Conservation (phyloP, 2,888 invertebrate species). For the Sesia bembeciformis region DNA sequence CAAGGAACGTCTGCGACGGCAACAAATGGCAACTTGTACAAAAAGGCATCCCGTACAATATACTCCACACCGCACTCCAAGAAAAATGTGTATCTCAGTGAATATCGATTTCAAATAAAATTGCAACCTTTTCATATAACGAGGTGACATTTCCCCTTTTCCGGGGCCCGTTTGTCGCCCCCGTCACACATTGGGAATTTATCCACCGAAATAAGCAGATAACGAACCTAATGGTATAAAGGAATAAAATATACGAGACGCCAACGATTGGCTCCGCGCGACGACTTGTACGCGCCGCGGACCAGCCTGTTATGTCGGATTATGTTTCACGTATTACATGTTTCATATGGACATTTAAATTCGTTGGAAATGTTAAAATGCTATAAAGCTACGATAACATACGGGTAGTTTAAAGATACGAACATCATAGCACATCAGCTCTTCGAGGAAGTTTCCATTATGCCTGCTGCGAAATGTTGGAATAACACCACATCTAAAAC, state of each 20-base stretch:
- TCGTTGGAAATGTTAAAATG: no score
- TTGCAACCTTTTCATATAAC: slow-evolving; percentile 74
- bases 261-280: slow-evolving; percentile 35
- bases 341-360: no score
- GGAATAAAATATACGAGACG: slow-evolving; percentile 25
- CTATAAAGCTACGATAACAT: no score
- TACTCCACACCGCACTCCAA: slow-evolving; percentile 23
- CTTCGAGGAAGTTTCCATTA: no score
- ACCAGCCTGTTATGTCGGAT: neutral
- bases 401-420: no score
- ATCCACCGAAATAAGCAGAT: slow-evolving; percentile 71
- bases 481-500: no score
- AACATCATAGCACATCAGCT: no score
- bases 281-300: slow-evolving; percentile 1
- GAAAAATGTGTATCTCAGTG: slow-evolving; percentile 50
- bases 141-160: slow-evolving; percentile 71
- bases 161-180: slow-evolving; percentile 53
- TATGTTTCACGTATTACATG: neutral
- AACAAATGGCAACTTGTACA: slow-evolving; percentile 23
- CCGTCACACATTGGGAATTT: slow-evolving; percentile 61
- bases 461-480: no score
- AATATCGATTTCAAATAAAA: slow-evolving; percentile 75
- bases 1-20: neutral
- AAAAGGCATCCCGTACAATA: slow-evolving; percentile 7
- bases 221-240: slow-evolving; percentile 53